A percentile compares a stretch with the other conserved stretches of the same genome.
These are phyloP conservation scores for Dunckerocampus dactyliophorus DNA, from an alignment of 2,113 vertebrate species.

Conservation along the genomic window DNA sequence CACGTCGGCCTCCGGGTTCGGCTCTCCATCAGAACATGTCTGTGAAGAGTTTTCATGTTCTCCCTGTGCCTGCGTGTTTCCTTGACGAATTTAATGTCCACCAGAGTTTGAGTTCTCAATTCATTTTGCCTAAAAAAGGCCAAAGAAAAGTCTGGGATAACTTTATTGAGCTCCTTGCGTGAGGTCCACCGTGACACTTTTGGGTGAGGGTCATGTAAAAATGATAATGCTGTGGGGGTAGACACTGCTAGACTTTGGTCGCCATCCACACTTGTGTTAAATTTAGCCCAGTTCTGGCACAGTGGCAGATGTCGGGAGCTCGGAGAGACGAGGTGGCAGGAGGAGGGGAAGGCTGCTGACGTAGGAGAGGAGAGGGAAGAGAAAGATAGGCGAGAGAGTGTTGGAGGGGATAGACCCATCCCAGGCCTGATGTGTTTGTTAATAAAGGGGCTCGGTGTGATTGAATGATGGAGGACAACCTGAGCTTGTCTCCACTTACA, in stretches of 20 bases:
- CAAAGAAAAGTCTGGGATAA: no score
- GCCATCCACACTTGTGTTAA: conserved; percentile 58
- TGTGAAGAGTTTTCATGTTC: no score
- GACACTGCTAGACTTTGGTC: conserved; percentile 27
- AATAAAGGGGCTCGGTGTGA: no score
- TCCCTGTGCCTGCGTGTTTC: no score
- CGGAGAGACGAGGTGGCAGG: conserved; percentile 31
- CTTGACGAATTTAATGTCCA: no score
- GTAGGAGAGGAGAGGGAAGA: conserved; percentile 11
- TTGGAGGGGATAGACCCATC: conserved; percentile 9
- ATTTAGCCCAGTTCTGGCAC: conserved; percentile 53
- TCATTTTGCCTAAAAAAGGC: no score
- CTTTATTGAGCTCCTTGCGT: no score
- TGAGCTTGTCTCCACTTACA: no score
- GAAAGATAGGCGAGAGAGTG: conserved; percentile 2
- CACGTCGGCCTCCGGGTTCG: no score
- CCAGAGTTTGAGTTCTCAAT: no score
- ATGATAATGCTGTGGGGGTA: conserved; percentile 31
- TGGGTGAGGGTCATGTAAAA: background rate
- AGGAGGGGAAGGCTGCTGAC: conserved; percentile 17
- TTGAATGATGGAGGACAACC: background rate
- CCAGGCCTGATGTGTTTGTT: background rate
- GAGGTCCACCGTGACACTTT: no score
- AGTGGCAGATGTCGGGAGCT: conserved; percentile 62
- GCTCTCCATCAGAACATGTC: no score